Evolutionary conservation across 2,888 invertebrate genomes (phyloP), one percentile per base, ranked within the genome.

Genomic region (Gastrophysa polygoni): DNA sequence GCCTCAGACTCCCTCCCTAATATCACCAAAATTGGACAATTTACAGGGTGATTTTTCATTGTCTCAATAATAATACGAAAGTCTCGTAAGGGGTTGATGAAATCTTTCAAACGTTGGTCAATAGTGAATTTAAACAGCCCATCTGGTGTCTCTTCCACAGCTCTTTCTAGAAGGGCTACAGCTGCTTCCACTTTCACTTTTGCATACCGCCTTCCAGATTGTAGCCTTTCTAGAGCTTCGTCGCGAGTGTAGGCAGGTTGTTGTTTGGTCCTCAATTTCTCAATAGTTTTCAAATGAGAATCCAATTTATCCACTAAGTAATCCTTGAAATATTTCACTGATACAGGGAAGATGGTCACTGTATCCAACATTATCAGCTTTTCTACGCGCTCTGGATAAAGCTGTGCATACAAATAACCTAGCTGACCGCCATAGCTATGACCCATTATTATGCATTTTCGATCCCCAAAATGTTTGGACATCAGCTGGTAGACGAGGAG

Each of bases 111-210:
- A 16, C 88, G 82, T 7, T 82, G 83, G 70, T 89, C 89, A 65
- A 83, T 83, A 3, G 85, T 86, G 68, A 85, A 87, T 61, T 83
- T 84, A 66, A 83, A 87, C 56, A 77, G 71, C 51, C 84, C 82
- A n/a, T 82, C 34, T 65, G 43, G 28, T 68, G 71, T 32, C 16
- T 50, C 28, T 20, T 24, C 56, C 32, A 63, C 48, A 10, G 63
- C 75, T 57, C 88, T 81, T 0, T 81, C 73, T 24, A 88, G 75
- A 6, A 87, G 74, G 0, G 83, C 66, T 55, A 83, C 78, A 0
- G 86, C 87, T 7, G 85, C 85, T 4, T 80, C 76, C 38, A 73
- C 72, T 0, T 76, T 82, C 51, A 88, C 71, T 11, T 68, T 29
- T 8, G 71, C 72, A 50, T 70, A 74, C 0, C 71, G 63, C 29